Percentiles rank a stretch among this genome's conserved stretches.
phyloP scores from a whole-genome alignment of 2,113 vertebrate species.

The Eira barbara region DNA sequence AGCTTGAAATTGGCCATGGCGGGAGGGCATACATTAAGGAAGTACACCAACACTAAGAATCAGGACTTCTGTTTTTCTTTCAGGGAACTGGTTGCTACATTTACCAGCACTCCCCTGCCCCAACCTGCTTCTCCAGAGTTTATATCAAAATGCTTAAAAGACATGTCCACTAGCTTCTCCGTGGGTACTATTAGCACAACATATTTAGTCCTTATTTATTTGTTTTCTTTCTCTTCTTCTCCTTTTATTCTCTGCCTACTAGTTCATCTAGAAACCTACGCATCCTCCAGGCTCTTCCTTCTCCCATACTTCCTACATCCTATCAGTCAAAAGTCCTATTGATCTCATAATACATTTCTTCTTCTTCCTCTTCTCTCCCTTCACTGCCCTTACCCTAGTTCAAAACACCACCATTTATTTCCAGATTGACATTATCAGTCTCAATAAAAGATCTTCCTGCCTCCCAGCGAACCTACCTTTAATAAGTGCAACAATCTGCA shows the following conservation, averaged over 20 bases:
- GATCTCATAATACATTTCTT: background rate
- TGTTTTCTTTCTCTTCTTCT: background rate
- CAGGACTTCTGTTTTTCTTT: background rate
- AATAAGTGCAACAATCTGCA: too few species aligned
- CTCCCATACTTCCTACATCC: background rate
- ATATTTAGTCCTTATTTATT: background rate
- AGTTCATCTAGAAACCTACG: background rate
- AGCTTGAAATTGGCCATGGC: fast-evolving
- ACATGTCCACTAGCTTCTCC: background rate
- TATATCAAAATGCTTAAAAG: background rate
- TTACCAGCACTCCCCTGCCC: background rate
- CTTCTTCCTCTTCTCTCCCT: background rate
- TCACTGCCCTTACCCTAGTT: too few species aligned
- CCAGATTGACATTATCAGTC: background rate
- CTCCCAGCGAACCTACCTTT: background rate
- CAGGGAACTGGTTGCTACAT: fast-evolving
- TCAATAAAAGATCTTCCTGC: background rate
- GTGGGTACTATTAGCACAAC: background rate
- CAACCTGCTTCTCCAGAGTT: background rate
- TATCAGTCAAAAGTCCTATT: background rate
- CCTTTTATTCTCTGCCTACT: fast-evolving
- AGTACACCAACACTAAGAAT: background rate
- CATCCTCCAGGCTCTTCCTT: background rate
- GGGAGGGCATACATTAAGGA: fast-evolving
- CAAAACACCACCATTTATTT: background rate